Percentiles rank a stretch among this genome's conserved stretches.
phyloP scores from a whole-genome alignment of 1,140 invertebrate genomes.

The Euglossa dilemma region DNA sequence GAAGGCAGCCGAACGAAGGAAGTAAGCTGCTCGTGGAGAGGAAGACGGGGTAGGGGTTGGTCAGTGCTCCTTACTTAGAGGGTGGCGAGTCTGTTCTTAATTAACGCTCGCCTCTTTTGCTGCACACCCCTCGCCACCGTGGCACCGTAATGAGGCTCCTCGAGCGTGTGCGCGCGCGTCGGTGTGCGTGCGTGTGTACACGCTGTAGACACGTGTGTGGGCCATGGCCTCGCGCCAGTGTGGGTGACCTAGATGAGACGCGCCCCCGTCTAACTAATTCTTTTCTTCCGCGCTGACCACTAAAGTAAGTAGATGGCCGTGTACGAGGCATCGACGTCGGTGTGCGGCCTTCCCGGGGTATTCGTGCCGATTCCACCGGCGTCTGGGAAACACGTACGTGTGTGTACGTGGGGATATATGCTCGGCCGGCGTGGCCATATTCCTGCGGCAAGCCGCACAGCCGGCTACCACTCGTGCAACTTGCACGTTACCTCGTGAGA shows the following conservation, averaged over 20 bases:
- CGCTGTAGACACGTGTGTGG: slow-evolving; percentile 64
- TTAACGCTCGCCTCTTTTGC: slow-evolving; percentile 82
- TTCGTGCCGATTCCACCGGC: not conserved
- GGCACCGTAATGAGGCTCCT: slow-evolving; percentile 79
- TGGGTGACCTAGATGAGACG: slow-evolving; percentile 82
- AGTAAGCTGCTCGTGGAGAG: slow-evolving; percentile 52
- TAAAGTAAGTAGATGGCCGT: slow-evolving; percentile 82
- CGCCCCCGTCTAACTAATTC: slow-evolving; percentile 82
- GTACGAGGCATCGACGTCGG: slow-evolving; percentile 63
- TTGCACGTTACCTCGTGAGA: slow-evolving; percentile 48
- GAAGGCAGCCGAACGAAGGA: slow-evolving; percentile 50
- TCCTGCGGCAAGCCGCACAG: slow-evolving; percentile 28
- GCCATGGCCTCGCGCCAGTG: slow-evolving; percentile 60
- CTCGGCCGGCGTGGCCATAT: slow-evolving; percentile 46
- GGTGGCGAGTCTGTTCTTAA: slow-evolving; percentile 83
- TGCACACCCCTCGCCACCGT: slow-evolving; percentile 79
- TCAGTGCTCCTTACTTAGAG: slow-evolving; percentile 81
- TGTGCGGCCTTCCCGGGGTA: slow-evolving; percentile 32
- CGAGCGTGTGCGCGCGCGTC: slow-evolving; percentile 59
- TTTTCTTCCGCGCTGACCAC: slow-evolving; percentile 81
- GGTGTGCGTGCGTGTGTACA: slow-evolving; percentile 70
- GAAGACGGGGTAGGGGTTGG: slow-evolving; percentile 67
- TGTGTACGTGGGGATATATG: slow-evolving; percentile 16
- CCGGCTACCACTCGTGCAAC: slow-evolving; percentile 29
- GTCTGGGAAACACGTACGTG: slow-evolving; percentile 13